These are phyloP conservation scores for Merluccius polli DNA, from an alignment of 2,797 vertebrate genomes.

Conservation along the genomic window DNA sequence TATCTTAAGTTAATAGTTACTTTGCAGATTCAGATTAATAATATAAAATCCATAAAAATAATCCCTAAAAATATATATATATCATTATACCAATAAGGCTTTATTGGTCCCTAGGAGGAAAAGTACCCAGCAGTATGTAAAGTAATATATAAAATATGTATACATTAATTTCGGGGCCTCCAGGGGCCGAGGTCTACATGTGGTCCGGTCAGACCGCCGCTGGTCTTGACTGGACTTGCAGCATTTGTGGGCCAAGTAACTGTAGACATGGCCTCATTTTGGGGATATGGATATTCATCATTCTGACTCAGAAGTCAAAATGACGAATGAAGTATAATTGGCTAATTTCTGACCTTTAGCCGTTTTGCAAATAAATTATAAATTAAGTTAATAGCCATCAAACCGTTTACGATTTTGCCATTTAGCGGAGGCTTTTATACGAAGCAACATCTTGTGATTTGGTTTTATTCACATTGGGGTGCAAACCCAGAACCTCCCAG, in stretches of 20 bases:
- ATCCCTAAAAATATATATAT: too few species aligned
- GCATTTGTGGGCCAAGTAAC: slow-evolving; percentile 10
- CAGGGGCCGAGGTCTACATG: too few species aligned
- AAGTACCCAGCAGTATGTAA: too few species aligned
- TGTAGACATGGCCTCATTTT: neutral
- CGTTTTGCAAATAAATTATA: neutral
- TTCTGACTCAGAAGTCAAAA: neutral
- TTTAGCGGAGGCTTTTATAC: neutral
- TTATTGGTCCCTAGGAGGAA: too few species aligned
- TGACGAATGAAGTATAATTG: neutral
- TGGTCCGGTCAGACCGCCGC: too few species aligned
- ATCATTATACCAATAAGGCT: too few species aligned
- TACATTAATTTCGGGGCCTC: too few species aligned
- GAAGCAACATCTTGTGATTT: neutral
- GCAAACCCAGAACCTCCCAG: neutral
- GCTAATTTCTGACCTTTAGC: neutral
- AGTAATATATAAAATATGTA: too few species aligned
- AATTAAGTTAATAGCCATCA: too few species aligned
- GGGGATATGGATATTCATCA: neutral
- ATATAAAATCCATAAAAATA: too few species aligned
- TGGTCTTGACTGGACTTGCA: neutral
- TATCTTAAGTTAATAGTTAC: too few species aligned
- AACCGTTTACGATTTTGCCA: neutral
- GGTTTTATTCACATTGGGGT: neutral
- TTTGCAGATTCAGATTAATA: too few species aligned